A percentile compares a stretch with the other conserved stretches of the same genome.
Evolutionary conservation across 2,113 vertebrate genomes (phyloP).

Genomic region (Phylloscopus whistleri): DNA sequence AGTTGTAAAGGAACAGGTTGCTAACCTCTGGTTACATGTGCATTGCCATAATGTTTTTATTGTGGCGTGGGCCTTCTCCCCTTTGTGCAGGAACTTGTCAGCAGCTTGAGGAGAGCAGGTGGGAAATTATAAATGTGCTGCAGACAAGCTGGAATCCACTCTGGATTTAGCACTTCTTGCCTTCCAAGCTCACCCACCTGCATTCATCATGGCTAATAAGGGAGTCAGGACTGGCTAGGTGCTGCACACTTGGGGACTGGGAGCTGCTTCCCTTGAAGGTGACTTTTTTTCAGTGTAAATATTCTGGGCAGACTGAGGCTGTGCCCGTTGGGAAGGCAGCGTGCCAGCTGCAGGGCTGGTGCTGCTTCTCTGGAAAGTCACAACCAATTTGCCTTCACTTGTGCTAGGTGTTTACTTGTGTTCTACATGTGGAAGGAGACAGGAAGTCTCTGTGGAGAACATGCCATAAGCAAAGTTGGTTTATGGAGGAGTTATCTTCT

Average conservation of each 20-base stretch:
- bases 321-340: neutral
- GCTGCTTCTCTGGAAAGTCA: neutral
- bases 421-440: neutral
- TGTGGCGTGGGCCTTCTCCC: neutral
- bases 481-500: neutral
- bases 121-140: neutral
- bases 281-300: neutral
- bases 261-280: neutral
- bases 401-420: neutral
- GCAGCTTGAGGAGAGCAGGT: neutral
- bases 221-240: neutral
- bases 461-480: neutral
- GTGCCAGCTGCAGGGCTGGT: neutral
- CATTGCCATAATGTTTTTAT: neutral
- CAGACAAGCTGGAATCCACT: conserved; percentile 22
- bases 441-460: neutral
- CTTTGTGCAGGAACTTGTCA: neutral
- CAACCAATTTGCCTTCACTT: neutral
- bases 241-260: neutral
- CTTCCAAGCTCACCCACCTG: neutral
- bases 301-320: neutral
- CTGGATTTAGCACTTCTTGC: neutral
- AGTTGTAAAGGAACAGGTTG: rapidly evolving
- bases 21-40: rapidly evolving
- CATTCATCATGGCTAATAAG: neutral